A percentile compares a stretch with the other conserved stretches of the same genome.
Evolutionary conservation across 2,113 vertebrate genomes (phyloP).

Genomic region (Nicator chloris): DNA sequence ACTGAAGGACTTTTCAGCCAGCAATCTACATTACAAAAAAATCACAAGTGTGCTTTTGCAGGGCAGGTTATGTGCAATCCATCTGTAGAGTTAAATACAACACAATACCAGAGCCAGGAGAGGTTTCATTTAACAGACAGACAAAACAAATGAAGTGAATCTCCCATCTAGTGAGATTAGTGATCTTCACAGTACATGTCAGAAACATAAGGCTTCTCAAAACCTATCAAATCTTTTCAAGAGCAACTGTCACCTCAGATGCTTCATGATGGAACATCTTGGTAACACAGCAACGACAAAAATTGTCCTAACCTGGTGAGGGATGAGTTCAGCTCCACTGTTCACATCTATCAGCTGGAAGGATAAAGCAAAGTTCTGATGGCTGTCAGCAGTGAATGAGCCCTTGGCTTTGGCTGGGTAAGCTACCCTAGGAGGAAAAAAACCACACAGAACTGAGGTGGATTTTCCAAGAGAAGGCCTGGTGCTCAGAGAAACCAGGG

Average conservation of each 20-base stretch:
- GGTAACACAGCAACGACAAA: neutral
- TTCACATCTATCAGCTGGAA: conserved; percentile 94
- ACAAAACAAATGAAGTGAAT: neutral
- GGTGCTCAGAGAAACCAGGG: neutral
- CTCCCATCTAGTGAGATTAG: neutral
- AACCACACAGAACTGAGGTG: neutral
- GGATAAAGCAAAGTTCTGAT: conserved; percentile 95
- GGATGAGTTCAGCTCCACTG: conserved; percentile 90
- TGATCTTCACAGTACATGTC: neutral
- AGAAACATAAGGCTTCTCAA: neutral
- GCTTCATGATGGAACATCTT: neutral
- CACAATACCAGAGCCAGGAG: neutral
- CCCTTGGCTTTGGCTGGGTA: conserved; percentile 91
- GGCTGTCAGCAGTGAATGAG: conserved; percentile 91
- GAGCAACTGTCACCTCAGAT: neutral
- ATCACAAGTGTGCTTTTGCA: neutral
- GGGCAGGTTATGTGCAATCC: neutral
- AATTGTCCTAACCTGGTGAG: conserved; percentile 87
- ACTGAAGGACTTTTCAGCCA: neutral
- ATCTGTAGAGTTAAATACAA: neutral
- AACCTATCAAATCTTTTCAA: neutral
- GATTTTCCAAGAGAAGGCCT: neutral
- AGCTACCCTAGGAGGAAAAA: conserved; percentile 78
- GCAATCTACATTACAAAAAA: neutral
- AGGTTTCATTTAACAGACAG: neutral